These are phyloP conservation scores for Clarias platycephalus DNA, from an alignment of 2,797 vertebrate species.

Conservation along the genomic window DNA sequence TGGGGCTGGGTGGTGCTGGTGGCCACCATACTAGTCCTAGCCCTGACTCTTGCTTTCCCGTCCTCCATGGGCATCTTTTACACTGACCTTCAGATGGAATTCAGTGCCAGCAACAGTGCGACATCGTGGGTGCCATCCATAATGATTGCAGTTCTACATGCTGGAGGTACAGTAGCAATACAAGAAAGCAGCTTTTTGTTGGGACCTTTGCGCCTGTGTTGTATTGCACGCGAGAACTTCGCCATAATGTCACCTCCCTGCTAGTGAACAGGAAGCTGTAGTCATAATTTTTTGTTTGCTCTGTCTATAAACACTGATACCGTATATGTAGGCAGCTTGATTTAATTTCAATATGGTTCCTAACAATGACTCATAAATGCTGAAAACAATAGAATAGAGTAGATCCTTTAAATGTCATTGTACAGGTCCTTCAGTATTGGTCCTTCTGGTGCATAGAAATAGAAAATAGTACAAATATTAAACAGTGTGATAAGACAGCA, in stretches of 20 bases:
- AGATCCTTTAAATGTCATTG: too few relatives aligned
- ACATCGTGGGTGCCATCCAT: conserved; percentile 95
- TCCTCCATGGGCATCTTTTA: conserved; percentile 87
- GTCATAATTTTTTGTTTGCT: conserved; percentile 5
- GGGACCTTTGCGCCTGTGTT: not conserved
- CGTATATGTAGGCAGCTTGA: not conserved
- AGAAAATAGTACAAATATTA: too few relatives aligned
- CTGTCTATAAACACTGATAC: not conserved
- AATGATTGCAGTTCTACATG: conserved; percentile 84
- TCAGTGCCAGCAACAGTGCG: conserved; percentile 86
- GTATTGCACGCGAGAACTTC: not conserved
- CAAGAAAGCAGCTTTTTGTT: not conserved
- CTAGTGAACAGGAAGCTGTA: conserved; percentile 36
- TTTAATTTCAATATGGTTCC: too few relatives aligned
- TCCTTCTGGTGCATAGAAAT: too few relatives aligned
- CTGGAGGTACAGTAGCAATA: conserved; percentile 76
- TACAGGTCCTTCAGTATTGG: too few relatives aligned
- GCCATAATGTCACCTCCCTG: not conserved
- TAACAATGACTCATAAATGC: too few relatives aligned
- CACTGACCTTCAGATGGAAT: conserved; percentile 86
- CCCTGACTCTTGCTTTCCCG: conserved; percentile 85
- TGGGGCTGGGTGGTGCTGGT: conserved; percentile 92
- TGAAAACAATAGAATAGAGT: too few relatives aligned
- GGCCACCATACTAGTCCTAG: conserved; percentile 80
- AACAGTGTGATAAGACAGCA: too few relatives aligned